phyloP scores from a whole-genome alignment of 1,140 invertebrate genomes.

The Eriocheir sinensis region DNA sequence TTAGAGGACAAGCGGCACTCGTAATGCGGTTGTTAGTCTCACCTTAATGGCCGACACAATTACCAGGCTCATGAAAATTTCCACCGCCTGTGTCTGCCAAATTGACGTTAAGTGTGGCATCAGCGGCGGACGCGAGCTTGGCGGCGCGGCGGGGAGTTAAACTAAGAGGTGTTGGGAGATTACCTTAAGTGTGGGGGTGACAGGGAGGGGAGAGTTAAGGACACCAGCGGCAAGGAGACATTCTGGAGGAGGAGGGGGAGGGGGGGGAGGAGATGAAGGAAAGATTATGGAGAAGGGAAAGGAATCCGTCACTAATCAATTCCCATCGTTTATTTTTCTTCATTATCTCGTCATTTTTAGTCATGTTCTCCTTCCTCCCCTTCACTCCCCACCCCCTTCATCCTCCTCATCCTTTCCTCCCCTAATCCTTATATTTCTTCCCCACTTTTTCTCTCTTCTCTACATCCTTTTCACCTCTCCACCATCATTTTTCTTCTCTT shows the following conservation, averaged over 20 bases:
- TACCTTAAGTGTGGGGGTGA: neutral
- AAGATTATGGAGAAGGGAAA: too few species aligned
- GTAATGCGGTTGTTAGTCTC: constrained; percentile 8
- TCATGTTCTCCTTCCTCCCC: too few species aligned
- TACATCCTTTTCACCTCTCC: neutral
- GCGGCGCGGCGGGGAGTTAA: neutral
- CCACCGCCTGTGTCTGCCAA: neutral
- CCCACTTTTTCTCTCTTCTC: too few species aligned
- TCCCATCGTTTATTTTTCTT: neutral
- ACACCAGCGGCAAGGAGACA: neutral
- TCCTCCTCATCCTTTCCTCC: neutral
- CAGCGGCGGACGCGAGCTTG: neutral
- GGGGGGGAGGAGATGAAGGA: neutral
- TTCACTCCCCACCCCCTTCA: neutral
- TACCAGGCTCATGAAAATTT: neutral
- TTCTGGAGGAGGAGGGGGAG: neutral
- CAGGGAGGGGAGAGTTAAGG: neutral
- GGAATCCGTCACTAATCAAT: too few species aligned
- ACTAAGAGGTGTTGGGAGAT: neutral
- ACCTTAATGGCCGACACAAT: neutral
- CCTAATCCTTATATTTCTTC: too few species aligned
- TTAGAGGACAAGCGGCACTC: constrained; percentile 1
- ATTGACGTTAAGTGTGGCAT: neutral
- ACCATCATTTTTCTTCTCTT: neutral
- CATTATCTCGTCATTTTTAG: neutral